A percentile compares a stretch with the other conserved stretches of the same genome.
phyloP scores from a whole-genome alignment of 2,888 invertebrate genomes.

The Mycalesis mineus region DNA sequence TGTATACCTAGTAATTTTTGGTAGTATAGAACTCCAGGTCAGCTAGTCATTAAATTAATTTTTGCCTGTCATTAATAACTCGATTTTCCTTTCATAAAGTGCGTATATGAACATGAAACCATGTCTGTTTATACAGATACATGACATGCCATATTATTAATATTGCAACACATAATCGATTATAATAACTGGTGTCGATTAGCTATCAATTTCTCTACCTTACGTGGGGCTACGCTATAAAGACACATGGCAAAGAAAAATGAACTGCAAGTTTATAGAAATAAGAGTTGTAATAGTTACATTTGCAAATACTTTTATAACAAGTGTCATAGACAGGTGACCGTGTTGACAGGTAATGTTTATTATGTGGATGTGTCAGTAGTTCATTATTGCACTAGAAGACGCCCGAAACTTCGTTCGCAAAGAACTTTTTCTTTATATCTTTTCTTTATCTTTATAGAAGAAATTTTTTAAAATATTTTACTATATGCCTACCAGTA shows the following conservation, averaged over 20 bases:
- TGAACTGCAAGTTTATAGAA: background rate
- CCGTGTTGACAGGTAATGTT: background rate
- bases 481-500: no score
- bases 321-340: background rate
- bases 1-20: no score
- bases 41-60: no score
- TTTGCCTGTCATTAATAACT: no score
- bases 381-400: background rate
- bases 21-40: no score
- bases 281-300: background rate
- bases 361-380: background rate
- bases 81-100: no score
- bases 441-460: no score
- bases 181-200: background rate
- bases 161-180: background rate
- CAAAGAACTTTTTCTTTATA: no score
- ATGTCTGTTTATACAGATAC: background rate
- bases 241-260: background rate
- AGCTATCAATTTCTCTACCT: slow-evolving; percentile 18
- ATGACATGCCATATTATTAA: background rate
- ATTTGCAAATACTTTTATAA: background rate
- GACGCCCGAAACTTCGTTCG: no score
- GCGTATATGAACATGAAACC: no score
- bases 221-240: slow-evolving; percentile 7
- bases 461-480: no score